A percentile compares a stretch with the other conserved stretches of the same genome.
Conservation (phyloP, 2,888 invertebrate species). For the Leuctra nigra region DNA sequence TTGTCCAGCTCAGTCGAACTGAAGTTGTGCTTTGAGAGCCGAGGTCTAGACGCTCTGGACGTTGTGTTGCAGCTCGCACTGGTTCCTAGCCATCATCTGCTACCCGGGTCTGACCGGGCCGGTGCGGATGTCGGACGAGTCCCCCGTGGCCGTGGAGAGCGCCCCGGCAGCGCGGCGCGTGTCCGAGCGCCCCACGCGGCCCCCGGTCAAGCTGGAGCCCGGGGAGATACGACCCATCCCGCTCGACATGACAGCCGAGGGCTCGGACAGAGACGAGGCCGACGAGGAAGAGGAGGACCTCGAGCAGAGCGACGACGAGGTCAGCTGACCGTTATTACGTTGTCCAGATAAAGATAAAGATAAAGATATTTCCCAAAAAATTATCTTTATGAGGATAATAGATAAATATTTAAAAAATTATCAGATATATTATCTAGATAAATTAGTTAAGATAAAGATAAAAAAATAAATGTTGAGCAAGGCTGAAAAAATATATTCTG, state of each 20-base stretch:
- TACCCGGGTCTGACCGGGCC: slow-evolving; percentile 77
- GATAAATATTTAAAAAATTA: too few species aligned
- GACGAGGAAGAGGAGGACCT: slow-evolving; percentile 75
- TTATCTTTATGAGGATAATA: too few species aligned
- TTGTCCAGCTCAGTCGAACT: too few species aligned
- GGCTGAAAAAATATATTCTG: too few species aligned
- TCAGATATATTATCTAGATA: too few species aligned
- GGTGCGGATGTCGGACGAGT: slow-evolving; percentile 30
- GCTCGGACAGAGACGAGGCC: slow-evolving; percentile 67
- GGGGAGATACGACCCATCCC: background rate
- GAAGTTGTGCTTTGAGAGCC: too few species aligned
- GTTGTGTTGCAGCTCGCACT: slow-evolving; percentile 59
- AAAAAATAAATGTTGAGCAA: too few species aligned
- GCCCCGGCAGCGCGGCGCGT: background rate
- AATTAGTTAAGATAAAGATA: too few species aligned
- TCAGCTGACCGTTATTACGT: background rate
- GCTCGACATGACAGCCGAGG: slow-evolving; percentile 33
- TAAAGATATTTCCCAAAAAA: too few species aligned
- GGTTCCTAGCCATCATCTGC: slow-evolving; percentile 96
- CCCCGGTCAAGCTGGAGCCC: background rate
- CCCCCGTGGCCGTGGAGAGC: slow-evolving; percentile 40
- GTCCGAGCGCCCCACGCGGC: background rate
- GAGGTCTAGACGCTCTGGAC: background rate
- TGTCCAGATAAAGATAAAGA: too few species aligned
- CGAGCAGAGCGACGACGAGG: slow-evolving; percentile 32